phyloP scores from a whole-genome alignment of 1,140 invertebrate species.

The Agrypnia vestita region DNA sequence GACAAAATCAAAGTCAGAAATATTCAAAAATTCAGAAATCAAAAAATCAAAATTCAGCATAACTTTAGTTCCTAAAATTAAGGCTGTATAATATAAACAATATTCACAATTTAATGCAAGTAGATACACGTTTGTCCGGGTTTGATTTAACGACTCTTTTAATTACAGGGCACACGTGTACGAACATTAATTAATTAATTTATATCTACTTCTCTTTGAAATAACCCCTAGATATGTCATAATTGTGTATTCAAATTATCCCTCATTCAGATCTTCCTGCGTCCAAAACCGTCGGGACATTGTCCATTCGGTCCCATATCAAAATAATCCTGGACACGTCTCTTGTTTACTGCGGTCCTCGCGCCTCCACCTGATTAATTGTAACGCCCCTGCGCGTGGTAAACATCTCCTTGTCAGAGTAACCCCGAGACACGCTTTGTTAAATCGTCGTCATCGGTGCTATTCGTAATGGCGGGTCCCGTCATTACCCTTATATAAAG shows the following conservation, averaged over 20 bases:
- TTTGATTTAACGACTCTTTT: slow-evolving; percentile 3
- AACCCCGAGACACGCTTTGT: slow-evolving; percentile 51
- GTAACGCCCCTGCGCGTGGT: slow-evolving; percentile 45
- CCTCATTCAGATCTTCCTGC: slow-evolving; percentile 26
- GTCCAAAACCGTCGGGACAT: background rate
- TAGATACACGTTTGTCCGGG: background rate
- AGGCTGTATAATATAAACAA: too few species aligned
- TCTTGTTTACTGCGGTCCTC: slow-evolving; percentile 55
- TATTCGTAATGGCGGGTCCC: slow-evolving; percentile 49
- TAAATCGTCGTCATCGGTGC: slow-evolving; percentile 59
- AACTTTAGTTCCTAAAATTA: too few species aligned
- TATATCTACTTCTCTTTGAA: background rate
- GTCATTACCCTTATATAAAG: slow-evolving; percentile 43
- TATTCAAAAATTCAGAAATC: too few species aligned
- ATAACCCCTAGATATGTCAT: slow-evolving; percentile 27
- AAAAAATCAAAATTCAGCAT: too few species aligned
- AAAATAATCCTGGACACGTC: slow-evolving; percentile 60
- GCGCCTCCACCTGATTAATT: slow-evolving; percentile 59
- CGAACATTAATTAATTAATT: background rate
- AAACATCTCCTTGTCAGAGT: slow-evolving; percentile 60
- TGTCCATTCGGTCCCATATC: slow-evolving; percentile 52
- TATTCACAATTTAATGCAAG: too few species aligned
- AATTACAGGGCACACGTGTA: background rate
- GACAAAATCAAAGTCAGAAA: too few species aligned
- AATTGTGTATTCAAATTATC: slow-evolving; percentile 40